phyloP scores from a whole-genome alignment of 2,113 vertebrate genomes.

The Melanocharis versteri region DNA sequence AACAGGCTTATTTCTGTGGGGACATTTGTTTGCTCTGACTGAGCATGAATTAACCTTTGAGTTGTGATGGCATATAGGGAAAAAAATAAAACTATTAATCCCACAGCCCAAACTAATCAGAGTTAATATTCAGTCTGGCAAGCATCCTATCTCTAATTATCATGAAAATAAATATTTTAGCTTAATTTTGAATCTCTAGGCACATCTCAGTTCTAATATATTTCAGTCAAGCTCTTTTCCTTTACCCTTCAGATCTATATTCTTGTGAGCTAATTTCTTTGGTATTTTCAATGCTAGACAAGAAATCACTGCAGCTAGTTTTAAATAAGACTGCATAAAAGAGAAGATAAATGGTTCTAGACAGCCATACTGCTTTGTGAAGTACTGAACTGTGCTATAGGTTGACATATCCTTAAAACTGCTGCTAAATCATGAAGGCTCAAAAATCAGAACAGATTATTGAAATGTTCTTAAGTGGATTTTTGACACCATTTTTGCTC shows the following conservation, averaged over 20 bases:
- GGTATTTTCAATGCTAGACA: neutral
- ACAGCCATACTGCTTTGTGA: constrained; percentile 3
- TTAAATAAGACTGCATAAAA: neutral
- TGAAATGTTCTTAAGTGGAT: constrained; percentile 6
- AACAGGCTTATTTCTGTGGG: neutral
- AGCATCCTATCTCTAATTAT: neutral
- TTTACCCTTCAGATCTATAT: neutral
- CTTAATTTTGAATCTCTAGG: neutral
- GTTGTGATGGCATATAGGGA: neutral
- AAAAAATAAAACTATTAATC: neutral
- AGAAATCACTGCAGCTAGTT: neutral
- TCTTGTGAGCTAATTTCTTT: neutral
- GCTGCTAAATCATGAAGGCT: neutral
- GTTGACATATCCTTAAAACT: constrained; percentile 23
- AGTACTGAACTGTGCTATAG: neutral
- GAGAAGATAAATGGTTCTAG: constrained; percentile 10
- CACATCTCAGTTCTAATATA: neutral
- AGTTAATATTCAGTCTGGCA: neutral
- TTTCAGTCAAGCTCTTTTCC: neutral
- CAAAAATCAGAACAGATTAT: constrained; percentile 1
- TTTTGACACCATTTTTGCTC: constrained; percentile 25
- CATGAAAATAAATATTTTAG: neutral
- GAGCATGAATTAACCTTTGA: neutral
- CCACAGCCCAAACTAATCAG: neutral
- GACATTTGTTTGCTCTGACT: neutral